Conservation (phyloP, 2,888 invertebrate genomes). For the Drosophila sordidula region DNA sequence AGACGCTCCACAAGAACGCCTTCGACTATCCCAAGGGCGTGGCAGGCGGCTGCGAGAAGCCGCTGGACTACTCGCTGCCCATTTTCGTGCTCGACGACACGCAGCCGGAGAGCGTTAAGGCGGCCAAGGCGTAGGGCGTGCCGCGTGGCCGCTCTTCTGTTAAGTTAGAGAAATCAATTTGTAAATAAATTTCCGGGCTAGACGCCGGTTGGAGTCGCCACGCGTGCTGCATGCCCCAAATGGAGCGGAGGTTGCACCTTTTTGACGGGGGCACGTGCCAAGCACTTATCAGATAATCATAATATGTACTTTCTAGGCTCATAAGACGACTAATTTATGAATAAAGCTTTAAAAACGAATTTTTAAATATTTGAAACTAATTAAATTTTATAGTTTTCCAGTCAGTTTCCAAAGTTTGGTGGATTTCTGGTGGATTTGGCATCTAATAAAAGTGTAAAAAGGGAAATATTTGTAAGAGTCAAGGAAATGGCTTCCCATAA, state of each 20-base stretch:
- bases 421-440: no score
- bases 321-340: constrained; percentile 79
- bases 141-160: constrained; percentile 36
- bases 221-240: constrained; percentile 24
- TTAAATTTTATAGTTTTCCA: no score
- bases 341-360: constrained; percentile 77
- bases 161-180: constrained; percentile 71
- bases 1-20: constrained; percentile 50
- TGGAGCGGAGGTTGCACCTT: no score
- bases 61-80: constrained; percentile 83
- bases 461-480: no score
- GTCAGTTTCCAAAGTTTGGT: no score
- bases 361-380: background rate
- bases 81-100: constrained; percentile 84
- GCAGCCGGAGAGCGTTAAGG: constrained; percentile 69
- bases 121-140: constrained; percentile 60
- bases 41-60: constrained; percentile 68
- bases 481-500: no score
- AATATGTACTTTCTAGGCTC: constrained; percentile 50
- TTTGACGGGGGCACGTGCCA: constrained; percentile 3
- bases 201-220: constrained; percentile 10
- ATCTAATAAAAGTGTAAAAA: no score
- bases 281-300: constrained; percentile 34
- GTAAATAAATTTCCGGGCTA: constrained; percentile 61
- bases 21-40: constrained; percentile 56